A percentile compares a stretch with the other conserved stretches of the same genome.
Conservation (phyloP, 2,797 vertebrate genomes). For the Gambusia yucatana region DNA sequence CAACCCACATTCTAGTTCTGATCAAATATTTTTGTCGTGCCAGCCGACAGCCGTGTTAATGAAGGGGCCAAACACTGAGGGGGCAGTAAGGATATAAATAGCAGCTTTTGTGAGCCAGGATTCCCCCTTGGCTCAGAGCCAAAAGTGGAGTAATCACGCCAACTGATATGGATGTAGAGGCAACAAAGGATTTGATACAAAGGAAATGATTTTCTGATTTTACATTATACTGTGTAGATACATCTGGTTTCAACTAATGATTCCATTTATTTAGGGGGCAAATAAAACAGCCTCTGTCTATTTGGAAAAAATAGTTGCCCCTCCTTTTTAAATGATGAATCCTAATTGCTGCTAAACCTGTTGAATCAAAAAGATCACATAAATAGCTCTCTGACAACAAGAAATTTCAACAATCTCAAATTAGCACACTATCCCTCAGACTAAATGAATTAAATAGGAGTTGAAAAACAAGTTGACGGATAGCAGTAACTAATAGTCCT, state of each 20-base stretch:
- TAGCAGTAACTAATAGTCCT: not conserved
- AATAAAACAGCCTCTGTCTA: not conserved
- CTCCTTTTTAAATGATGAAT: not conserved
- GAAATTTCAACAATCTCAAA: not conserved
- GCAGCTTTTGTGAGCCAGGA: constrained; percentile 70
- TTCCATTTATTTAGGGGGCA: not conserved
- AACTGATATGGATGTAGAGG: constrained; percentile 62
- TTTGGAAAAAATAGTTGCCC: not conserved
- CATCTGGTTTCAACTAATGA: not conserved
- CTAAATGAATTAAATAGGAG: not conserved
- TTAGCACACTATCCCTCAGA: no score
- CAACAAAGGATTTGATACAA: constrained; percentile 14
- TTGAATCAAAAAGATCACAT: not conserved
- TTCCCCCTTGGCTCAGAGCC: constrained; percentile 70
- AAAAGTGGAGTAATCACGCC: constrained; percentile 52
- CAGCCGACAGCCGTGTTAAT: constrained; percentile 52
- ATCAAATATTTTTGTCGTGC: constrained; percentile 67
- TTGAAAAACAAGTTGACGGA: not conserved
- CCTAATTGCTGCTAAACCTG: not conserved
- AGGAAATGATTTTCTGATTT: not conserved
- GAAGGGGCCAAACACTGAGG: constrained; percentile 55
- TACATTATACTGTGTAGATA: not conserved
- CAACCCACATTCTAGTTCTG: constrained; percentile 57
- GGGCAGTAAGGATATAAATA: constrained; percentile 74
- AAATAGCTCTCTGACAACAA: not conserved